phyloP scores from a whole-genome alignment of 2,888 invertebrate species.

The Pachycephus smyrnensis region DNA sequence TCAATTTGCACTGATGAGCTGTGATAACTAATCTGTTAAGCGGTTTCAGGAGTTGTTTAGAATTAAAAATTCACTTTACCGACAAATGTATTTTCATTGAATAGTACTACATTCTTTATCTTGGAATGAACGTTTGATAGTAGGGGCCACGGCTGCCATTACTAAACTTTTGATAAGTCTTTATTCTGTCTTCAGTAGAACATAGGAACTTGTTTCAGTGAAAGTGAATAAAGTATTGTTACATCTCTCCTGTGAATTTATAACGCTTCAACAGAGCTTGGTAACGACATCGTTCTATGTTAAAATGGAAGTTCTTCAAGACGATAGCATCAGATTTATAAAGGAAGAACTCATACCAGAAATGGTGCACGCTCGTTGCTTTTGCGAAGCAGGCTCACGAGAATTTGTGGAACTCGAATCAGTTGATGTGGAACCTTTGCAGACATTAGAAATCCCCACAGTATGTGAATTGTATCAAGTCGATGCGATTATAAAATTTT shows the following conservation, averaged over 20 bases:
- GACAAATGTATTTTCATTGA: not conserved
- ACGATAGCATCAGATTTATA: slow-evolving; percentile 45
- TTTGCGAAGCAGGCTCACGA: slow-evolving; percentile 55
- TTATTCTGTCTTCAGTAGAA: not conserved
- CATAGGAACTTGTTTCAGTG: not conserved
- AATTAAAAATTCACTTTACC: not conserved
- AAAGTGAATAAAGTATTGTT: not conserved
- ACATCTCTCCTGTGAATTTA: not conserved
- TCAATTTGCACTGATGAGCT: not conserved
- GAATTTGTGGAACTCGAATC: slow-evolving; percentile 59
- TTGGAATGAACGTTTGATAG: not conserved
- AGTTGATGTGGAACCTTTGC: slow-evolving; percentile 33
- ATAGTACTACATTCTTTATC: not conserved
- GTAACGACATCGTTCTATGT: not conserved
- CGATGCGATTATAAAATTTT: slow-evolving; percentile 46
- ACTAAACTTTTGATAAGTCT: not conserved
- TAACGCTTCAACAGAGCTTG: not conserved
- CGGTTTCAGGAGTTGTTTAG: not conserved
- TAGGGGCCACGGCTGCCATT: not conserved
- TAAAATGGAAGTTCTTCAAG: not conserved
- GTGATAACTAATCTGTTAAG: not conserved
- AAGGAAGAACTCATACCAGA: slow-evolving; percentile 52
- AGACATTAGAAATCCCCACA: slow-evolving; percentile 13
- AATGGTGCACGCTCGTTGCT: slow-evolving; percentile 56
- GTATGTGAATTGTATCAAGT: slow-evolving; percentile 42